Evolutionary conservation across 2,113 vertebrate genomes (phyloP).

Genomic region (Apteryx owenii): DNA sequence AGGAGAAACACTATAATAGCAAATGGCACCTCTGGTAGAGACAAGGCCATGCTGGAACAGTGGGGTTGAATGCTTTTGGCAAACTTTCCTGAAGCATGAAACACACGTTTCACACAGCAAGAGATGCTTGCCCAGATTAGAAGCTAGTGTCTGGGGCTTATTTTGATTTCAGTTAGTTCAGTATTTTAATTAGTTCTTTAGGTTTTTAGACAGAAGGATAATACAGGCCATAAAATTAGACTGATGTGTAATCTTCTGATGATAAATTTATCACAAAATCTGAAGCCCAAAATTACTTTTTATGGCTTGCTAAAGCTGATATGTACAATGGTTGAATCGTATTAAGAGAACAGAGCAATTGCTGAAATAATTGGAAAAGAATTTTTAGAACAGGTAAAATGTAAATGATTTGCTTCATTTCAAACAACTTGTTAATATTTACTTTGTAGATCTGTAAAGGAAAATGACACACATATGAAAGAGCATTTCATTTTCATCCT

Average conservation of each 20-base stretch:
- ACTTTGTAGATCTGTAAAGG: slow-evolving; percentile 14
- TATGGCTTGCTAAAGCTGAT: background rate
- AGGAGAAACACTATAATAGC: background rate
- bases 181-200: slow-evolving; percentile 57
- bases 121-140: background rate
- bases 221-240: slow-evolving; percentile 53
- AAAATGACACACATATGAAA: slow-evolving; percentile 10
- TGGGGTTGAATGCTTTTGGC: background rate
- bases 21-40: background rate
- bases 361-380: background rate
- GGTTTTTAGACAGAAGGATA: slow-evolving; percentile 58
- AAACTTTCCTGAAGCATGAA: background rate
- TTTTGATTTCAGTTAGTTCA: slow-evolving; percentile 56
- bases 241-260: slow-evolving; percentile 50
- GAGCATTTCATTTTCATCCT: slow-evolving; percentile 12
- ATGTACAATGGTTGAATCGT: background rate
- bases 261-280: slow-evolving; percentile 58
- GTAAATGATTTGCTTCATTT: slow-evolving; percentile 43
- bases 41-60: background rate
- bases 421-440: slow-evolving; percentile 51
- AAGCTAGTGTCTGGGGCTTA: slow-evolving; percentile 13
- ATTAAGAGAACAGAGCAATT: background rate
- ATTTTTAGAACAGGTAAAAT: slow-evolving; percentile 14
- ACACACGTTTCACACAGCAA: background rate
- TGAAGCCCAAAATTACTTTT: slow-evolving; percentile 39